These are phyloP conservation scores for Formica selysi DNA, from an alignment of 1,140 invertebrate species.

Conservation along the genomic window DNA sequence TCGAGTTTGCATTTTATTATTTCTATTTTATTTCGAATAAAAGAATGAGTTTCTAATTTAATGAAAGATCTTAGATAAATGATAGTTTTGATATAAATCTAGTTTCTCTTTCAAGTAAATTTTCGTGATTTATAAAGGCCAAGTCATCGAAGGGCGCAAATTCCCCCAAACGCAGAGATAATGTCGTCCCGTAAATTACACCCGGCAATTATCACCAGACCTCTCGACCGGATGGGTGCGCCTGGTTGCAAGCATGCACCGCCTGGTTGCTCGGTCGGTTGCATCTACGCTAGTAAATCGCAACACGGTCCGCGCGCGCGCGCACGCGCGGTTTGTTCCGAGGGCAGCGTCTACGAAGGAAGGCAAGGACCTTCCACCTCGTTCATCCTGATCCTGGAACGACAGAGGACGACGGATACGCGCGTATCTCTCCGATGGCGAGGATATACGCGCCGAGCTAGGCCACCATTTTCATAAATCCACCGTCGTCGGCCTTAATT, in stretches of 20 bases:
- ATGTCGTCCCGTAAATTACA: conserved; percentile 51
- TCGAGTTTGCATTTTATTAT: background rate
- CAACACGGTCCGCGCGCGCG: conserved; percentile 19
- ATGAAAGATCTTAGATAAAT: background rate
- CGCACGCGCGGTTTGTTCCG: conserved; percentile 1
- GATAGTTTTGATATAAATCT: background rate
- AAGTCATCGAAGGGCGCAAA: background rate
- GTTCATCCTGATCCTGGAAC: conserved; percentile 55
- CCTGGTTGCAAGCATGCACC: conserved; percentile 20
- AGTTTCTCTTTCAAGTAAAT: background rate
- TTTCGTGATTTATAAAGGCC: background rate
- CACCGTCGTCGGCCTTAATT: conserved; percentile 77
- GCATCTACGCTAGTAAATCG: conserved; percentile 58
- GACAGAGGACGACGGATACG: conserved; percentile 29
- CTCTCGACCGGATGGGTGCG: conserved; percentile 47
- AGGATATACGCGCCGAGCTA: conserved; percentile 28
- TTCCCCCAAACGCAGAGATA: conserved; percentile 41
- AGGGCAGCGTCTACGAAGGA: background rate
- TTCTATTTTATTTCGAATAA: background rate
- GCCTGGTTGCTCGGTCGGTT: conserved; percentile 23
- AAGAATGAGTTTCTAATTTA: background rate
- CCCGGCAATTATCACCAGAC: conserved; percentile 51
- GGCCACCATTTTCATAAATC: conserved; percentile 76
- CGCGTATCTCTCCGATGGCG: conserved; percentile 42
- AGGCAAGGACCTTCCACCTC: conserved; percentile 44